Conservation (phyloP, 2,888 invertebrate genomes). For the Panzeria rudis region DNA sequence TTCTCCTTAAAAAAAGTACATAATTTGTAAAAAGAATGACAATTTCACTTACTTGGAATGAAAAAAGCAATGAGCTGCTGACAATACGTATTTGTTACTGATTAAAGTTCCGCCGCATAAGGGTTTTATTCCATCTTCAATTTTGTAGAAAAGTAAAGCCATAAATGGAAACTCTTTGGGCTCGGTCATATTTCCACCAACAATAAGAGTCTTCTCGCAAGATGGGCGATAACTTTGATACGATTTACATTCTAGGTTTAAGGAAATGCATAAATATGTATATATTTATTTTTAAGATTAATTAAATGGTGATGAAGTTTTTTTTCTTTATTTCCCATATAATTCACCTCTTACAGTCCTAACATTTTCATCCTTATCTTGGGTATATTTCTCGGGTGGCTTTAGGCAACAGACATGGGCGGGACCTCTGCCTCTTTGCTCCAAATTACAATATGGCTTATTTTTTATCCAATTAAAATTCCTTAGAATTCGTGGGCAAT, state of each 20-base stretch:
- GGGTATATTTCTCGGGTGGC: slow-evolving; percentile 52
- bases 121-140: slow-evolving; percentile 76
- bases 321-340: not conserved
- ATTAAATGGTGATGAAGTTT: not conserved
- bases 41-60: slow-evolving; percentile 53
- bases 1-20: too few species aligned
- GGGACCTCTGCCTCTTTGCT: slow-evolving; percentile 30
- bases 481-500: slow-evolving; percentile 38
- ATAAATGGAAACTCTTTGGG: slow-evolving; percentile 78
- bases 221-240: slow-evolving; percentile 9
- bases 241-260: slow-evolving; percentile 52
- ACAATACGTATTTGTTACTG: slow-evolving; percentile 85
- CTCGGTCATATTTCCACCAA: slow-evolving; percentile 74
- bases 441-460: slow-evolving; percentile 54
- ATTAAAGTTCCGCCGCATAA: slow-evolving; percentile 86
- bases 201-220: slow-evolving; percentile 66
- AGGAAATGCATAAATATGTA: not conserved
- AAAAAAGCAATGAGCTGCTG: slow-evolving; percentile 86
- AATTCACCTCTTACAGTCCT: slow-evolving; percentile 54
- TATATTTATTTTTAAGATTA: not conserved
- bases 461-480: slow-evolving; percentile 31
- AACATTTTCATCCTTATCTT: slow-evolving; percentile 50
- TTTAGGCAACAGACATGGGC: slow-evolving; percentile 59
- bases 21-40: not conserved
- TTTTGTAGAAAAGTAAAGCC: slow-evolving; percentile 74